phyloP scores from a whole-genome alignment of 2,113 vertebrate species.

The Bolborhynchus lineola region DNA sequence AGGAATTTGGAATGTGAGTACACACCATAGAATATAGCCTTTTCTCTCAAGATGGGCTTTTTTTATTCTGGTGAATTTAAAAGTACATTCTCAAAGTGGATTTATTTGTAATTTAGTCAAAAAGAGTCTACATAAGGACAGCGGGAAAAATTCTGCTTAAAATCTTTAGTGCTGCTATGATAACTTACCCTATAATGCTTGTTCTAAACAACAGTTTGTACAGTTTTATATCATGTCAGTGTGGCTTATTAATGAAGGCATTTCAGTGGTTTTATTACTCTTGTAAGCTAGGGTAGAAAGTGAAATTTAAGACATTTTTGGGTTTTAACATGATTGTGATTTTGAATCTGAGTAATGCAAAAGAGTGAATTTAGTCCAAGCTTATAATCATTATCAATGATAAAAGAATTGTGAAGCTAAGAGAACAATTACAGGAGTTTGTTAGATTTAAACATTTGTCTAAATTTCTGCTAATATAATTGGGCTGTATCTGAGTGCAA shows the following conservation, averaged over 20 bases:
- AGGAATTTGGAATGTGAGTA: neutral
- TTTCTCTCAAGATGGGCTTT: neutral
- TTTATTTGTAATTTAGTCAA: neutral
- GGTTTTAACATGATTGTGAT: neutral
- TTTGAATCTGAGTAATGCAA: neutral
- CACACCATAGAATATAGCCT: neutral
- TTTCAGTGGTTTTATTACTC: neutral
- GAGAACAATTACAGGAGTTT: neutral
- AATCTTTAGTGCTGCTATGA: neutral
- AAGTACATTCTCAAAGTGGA: neutral
- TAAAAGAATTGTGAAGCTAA: neutral
- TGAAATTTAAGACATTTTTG: neutral
- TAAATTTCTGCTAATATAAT: neutral
- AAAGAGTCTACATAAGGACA: neutral
- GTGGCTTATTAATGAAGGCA: neutral
- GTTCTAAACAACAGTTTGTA: neutral
- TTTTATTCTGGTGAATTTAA: neutral
- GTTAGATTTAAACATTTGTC: neutral
- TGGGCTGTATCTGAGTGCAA: conserved; percentile 13
- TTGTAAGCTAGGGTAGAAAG: neutral
- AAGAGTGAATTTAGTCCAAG: neutral
- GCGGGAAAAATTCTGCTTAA: neutral
- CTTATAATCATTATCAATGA: neutral
- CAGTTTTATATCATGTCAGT: neutral
- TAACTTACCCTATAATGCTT: neutral